Evolutionary conservation across 2,888 invertebrate species (phyloP), one percentile per base, ranked within the genome.

Genomic region (Thecocarcelia acutangulata): DNA sequence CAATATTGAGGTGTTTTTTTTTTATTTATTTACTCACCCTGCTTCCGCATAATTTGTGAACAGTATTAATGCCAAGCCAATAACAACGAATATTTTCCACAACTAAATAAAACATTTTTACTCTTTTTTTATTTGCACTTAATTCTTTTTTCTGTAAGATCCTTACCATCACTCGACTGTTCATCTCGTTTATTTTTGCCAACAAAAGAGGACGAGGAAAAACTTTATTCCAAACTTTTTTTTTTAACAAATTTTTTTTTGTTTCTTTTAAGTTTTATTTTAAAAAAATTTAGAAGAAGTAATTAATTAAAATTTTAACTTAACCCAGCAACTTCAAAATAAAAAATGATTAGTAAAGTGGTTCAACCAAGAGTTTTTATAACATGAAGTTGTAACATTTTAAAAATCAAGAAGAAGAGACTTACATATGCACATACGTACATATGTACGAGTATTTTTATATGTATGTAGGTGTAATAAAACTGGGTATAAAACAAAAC

Each of bases 11-110:
- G 59, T 44, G 5, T 64, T 21, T 6, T 72, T 33, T 33, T 4
- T 13, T 56, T n/a, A 56, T 21, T n/a, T 19, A 17, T 52, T 56
- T 58, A 50, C 80, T 77, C 13, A 88, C 89, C 87, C 86, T 19
- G 88, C 89, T 77, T 86, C 85, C 50, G 89, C 84, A 80, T 87
- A 85, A 76, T 86, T 85, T 12, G 85, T 83, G 58, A 84, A 87
- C 15, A 87, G 54, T 64, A 88, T 72, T 15, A 86, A 77, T 15
- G 85, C 84, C 80, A 88, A 83, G 64, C 87, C 84, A 70, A 86
- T 82, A 78, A 88, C 84, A 78, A 88, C 78, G 80, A 86, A 85
- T 5, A 86, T 69, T 79, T 85, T 87, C 72, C 87, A 73, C 73
- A 87, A 84, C 88, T 88, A 84, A 59, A 24, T 28, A 40, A 52